These are phyloP conservation scores for Psilopsiagon aurifrons DNA, from an alignment of 2,113 vertebrate genomes.

Conservation along the genomic window DNA sequence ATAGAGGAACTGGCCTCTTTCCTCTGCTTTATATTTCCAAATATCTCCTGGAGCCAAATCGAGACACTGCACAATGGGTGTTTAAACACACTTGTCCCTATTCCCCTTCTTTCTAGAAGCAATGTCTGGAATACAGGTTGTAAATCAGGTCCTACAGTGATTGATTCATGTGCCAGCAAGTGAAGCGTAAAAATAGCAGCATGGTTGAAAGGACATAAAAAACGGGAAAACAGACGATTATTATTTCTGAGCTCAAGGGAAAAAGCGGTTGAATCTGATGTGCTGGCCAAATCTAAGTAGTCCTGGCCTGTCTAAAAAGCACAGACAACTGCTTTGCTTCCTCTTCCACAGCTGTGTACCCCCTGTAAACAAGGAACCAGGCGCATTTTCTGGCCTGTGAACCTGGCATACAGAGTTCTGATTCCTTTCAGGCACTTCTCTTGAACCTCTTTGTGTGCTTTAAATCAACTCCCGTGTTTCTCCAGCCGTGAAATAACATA, in stretches of 20 bases:
- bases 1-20: background rate
- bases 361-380: background rate
- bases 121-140: conserved; percentile 44
- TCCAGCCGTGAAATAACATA: background rate
- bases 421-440: conserved; percentile 7
- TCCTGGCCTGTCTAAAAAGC: background rate
- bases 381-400: conserved; percentile 22
- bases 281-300: background rate
- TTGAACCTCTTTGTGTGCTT: background rate
- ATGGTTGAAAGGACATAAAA: conserved; percentile 26
- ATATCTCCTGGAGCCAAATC: background rate
- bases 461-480: background rate
- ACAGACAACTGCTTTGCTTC: conserved; percentile 10
- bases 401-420: background rate
- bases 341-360: background rate
- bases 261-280: background rate
- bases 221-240: conserved; percentile 21
- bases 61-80: background rate
- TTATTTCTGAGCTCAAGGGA: conserved; percentile 21
- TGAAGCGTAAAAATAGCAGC: conserved; percentile 35
- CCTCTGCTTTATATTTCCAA: background rate
- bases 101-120: background rate
- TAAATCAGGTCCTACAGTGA: conserved; percentile 44
- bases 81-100: conserved; percentile 29
- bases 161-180: conserved; percentile 30